Evolutionary conservation across 2,888 invertebrate species (phyloP).

Genomic region (Hirtodrosophila alboralis): DNA sequence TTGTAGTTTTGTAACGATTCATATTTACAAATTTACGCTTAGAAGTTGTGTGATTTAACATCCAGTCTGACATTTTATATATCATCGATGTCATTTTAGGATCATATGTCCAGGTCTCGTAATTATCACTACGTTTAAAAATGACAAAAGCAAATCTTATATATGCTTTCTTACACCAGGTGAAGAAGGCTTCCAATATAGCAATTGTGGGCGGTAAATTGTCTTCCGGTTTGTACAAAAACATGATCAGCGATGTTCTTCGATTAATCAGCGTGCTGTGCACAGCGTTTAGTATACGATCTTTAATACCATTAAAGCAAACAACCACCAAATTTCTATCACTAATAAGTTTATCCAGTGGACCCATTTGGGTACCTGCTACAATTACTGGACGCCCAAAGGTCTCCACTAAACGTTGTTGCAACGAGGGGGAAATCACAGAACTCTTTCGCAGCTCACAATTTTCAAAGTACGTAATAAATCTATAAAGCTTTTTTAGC

Average conservation of each 20-base stretch:
- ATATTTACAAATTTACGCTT: neutral
- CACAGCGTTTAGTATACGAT: neutral
- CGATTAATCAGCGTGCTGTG: neutral
- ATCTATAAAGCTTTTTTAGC: neutral
- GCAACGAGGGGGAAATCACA: neutral
- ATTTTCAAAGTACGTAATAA: constrained; percentile 3
- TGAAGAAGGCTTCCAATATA: constrained; percentile 2
- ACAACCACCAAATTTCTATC: neutral
- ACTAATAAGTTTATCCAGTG: neutral
- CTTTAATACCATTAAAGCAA: neutral
- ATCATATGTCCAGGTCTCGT: constrained; percentile 12
- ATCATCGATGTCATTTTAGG: neutral
- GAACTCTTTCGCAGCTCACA: neutral
- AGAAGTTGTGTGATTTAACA: too few species aligned
- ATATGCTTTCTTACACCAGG: constrained; percentile 2
- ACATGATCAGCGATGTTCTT: neutral
- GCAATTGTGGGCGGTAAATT: neutral
- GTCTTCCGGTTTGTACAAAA: constrained; percentile 3
- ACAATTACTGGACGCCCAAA: constrained; percentile 19
- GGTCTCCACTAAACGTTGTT: constrained; percentile 6
- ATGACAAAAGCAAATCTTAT: neutral
- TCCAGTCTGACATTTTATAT: neutral
- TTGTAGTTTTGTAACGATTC: neutral
- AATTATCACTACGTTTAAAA: neutral
- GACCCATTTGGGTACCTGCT: constrained; percentile 1